phyloP scores from a whole-genome alignment of 2,888 invertebrate genomes.

The Chorisops tibialis region DNA sequence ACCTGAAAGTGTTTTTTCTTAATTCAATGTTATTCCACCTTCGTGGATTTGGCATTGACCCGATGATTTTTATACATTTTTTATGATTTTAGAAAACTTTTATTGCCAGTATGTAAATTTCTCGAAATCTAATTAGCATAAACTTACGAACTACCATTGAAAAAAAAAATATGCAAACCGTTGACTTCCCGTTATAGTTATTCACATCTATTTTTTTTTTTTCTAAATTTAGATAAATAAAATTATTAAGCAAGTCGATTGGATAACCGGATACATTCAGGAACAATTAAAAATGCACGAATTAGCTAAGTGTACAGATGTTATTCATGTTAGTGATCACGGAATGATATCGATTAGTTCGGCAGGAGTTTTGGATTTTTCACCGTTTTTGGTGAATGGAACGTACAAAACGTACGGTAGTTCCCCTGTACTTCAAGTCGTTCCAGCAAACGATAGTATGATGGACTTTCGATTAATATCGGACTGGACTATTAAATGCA shows the following conservation, averaged over 20 bases:
- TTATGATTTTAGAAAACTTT: too few species aligned
- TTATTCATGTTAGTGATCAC: constrained; percentile 71
- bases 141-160: too few species aligned
- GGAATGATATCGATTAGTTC: constrained; percentile 62
- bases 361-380: constrained; percentile 57
- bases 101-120: too few species aligned
- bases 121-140: too few species aligned
- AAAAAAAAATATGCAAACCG: too few species aligned
- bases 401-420: constrained; percentile 55
- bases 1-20: too few species aligned
- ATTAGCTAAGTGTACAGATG: constrained; percentile 57
- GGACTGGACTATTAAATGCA: background rate
- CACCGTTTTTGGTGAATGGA: constrained; percentile 53
- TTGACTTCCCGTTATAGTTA: too few species aligned
- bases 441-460: constrained; percentile 56
- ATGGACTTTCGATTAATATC: constrained; percentile 9
- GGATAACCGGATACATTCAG: constrained; percentile 59
- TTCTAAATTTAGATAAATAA: constrained; percentile 3
- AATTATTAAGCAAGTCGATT: constrained; percentile 43
- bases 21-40: too few species aligned
- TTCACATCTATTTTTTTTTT: background rate
- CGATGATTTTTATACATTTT: too few species aligned
- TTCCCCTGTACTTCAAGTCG: constrained; percentile 60
- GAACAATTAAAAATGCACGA: constrained; percentile 54
- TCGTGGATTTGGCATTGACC: too few species aligned